A percentile compares a stretch with the other conserved stretches of the same genome.
Evolutionary conservation across 2,797 vertebrate species (phyloP).

Genomic region (Syngnathus rostellatus): DNA sequence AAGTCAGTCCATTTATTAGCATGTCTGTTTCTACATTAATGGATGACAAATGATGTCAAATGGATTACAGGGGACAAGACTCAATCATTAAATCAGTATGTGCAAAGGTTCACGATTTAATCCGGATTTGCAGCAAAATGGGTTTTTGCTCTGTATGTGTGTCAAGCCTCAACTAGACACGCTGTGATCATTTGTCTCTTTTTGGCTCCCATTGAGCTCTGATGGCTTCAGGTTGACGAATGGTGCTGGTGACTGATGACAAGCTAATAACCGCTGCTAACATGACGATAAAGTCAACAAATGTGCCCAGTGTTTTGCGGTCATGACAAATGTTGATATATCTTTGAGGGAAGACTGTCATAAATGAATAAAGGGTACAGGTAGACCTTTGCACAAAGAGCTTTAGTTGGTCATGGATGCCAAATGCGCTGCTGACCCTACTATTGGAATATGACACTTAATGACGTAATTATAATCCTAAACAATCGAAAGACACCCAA

Average conservation of each 20-base stretch:
- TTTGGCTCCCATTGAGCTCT: constrained; percentile 52
- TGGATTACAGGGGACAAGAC: background rate
- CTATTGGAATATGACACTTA: no score
- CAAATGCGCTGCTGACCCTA: no score
- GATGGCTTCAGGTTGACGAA: constrained; percentile 60
- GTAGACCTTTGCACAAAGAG: background rate
- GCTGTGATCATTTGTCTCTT: constrained; percentile 38
- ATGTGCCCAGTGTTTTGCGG: constrained; percentile 39
- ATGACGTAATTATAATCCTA: no score
- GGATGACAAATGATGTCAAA: background rate
- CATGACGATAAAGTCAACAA: constrained; percentile 40
- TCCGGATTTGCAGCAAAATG: constrained; percentile 18
- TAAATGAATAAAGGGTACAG: background rate
- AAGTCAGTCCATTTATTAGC: background rate
- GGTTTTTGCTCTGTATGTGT: background rate
- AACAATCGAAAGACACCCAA: no score
- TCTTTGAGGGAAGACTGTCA: background rate
- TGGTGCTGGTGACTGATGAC: constrained; percentile 59
- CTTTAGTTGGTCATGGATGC: background rate
- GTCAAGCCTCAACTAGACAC: background rate
- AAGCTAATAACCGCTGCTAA: constrained; percentile 50
- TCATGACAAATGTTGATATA: constrained; percentile 11
- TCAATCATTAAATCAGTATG: background rate
- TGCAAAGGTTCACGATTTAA: constrained; percentile 1
- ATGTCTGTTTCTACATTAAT: background rate